Percentiles rank a stretch among this genome's conserved stretches.
Evolutionary conservation across 2,888 invertebrate species (phyloP).

Genomic region (Buathra laborator): DNA sequence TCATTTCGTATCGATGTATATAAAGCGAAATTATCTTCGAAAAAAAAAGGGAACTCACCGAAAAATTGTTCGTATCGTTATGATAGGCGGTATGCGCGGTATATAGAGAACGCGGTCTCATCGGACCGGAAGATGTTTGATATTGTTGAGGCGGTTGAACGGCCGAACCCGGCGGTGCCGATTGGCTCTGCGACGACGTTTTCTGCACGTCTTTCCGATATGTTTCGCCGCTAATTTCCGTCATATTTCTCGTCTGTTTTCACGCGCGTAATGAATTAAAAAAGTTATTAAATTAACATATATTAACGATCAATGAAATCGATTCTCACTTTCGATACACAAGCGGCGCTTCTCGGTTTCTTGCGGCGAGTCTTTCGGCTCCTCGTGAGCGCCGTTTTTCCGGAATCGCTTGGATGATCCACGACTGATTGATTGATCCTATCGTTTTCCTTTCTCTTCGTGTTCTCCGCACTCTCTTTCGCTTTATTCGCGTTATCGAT

Average conservation of each 20-base stretch:
- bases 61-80: conserved; percentile 79
- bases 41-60: conserved; percentile 71
- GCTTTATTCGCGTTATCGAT: conserved; percentile 1
- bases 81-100: conserved; percentile 88
- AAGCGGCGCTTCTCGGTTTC: conserved; percentile 75
- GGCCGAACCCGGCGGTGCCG: conserved; percentile 62
- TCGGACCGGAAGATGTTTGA: conserved; percentile 79
- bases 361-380: conserved; percentile 80
- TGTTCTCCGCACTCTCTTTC: not conserved
- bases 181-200: conserved; percentile 48
- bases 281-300: not conserved
- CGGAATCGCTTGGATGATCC: conserved; percentile 74
- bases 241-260: conserved; percentile 75
- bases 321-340: conserved; percentile 74
- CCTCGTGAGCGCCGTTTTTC: conserved; percentile 75
- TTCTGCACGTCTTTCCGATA: conserved; percentile 60
- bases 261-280: not conserved
- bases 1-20: not conserved
- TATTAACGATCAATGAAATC: not conserved
- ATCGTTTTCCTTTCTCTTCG: not conserved
- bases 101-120: conserved; percentile 89
- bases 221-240: conserved; percentile 74
- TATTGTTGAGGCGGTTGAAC: conserved; percentile 57
- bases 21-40: conserved; percentile 3
- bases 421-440: conserved; percentile 67